Evolutionary conservation across 2,888 invertebrate genomes (phyloP).

Genomic region (Nomada fabriciana): DNA sequence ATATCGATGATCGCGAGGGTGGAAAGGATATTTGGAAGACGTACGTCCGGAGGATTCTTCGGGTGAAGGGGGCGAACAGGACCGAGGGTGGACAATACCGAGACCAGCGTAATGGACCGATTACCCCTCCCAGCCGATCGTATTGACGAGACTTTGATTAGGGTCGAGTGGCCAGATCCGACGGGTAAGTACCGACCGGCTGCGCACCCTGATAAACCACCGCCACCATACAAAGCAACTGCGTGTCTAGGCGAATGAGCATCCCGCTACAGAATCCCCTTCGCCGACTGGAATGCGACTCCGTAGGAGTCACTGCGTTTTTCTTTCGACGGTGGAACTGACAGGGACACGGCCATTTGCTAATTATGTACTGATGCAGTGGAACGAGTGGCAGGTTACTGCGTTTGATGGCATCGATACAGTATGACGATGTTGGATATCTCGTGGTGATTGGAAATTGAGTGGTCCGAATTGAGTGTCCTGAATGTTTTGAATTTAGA

Average conservation of each 20-base stretch:
- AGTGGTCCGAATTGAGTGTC: no score
- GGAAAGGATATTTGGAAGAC: slow-evolving; percentile 69
- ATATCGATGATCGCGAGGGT: slow-evolving; percentile 47
- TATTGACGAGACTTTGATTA: slow-evolving; percentile 85
- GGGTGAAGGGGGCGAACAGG: slow-evolving; percentile 50
- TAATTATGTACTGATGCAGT: slow-evolving; percentile 25
- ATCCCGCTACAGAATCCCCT: slow-evolving; percentile 24
- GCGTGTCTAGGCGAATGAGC: slow-evolving; percentile 55
- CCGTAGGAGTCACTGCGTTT: slow-evolving; percentile 50
- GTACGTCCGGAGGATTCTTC: slow-evolving; percentile 60
- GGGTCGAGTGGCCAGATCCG: slow-evolving; percentile 84
- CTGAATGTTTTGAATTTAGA: no score
- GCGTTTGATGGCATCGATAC: neutral
- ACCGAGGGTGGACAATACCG: slow-evolving; percentile 80
- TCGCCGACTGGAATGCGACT: slow-evolving; percentile 25
- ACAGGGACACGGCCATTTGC: slow-evolving; percentile 32
- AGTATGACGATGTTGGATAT: neutral
- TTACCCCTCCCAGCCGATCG: slow-evolving; percentile 83
- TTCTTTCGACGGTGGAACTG: slow-evolving; percentile 19
- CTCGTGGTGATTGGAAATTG: no score
- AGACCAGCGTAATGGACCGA: slow-evolving; percentile 83
- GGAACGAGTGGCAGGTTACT: slow-evolving; percentile 13
- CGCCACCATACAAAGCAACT: slow-evolving; percentile 55
- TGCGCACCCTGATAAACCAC: slow-evolving; percentile 74
- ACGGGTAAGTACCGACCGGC: slow-evolving; percentile 79